These are phyloP conservation scores for Motacilla alba DNA, from an alignment of 2,113 vertebrate species.

Conservation along the genomic window DNA sequence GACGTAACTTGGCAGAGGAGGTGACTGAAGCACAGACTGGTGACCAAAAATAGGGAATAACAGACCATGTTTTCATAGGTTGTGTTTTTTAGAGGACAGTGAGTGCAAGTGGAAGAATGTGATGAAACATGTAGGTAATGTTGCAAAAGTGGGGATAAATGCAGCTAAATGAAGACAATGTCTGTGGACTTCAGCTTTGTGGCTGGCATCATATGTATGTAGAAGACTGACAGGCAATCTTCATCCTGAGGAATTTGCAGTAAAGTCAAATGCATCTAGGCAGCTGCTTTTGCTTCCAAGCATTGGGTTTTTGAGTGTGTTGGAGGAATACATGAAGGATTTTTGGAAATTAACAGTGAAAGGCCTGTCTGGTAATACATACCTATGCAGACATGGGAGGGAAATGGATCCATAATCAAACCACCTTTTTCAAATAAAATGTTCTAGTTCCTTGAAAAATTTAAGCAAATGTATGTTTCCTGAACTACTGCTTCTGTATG, in stretches of 20 bases:
- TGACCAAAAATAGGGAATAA: rapidly evolving
- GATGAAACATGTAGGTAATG: background rate
- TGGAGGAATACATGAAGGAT: background rate
- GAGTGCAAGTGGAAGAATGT: background rate
- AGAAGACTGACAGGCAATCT: background rate
- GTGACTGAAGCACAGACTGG: background rate
- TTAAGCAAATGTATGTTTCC: background rate
- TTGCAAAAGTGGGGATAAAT: background rate
- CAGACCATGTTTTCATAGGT: background rate
- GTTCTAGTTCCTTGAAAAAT: background rate
- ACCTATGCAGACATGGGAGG: background rate
- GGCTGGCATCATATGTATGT: background rate
- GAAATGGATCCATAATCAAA: background rate
- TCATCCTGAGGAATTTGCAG: background rate
- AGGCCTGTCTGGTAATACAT: background rate
- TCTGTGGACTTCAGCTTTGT: background rate
- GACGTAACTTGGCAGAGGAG: background rate
- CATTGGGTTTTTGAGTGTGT: background rate
- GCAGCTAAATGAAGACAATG: background rate
- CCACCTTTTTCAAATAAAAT: background rate
- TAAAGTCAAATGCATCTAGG: background rate
- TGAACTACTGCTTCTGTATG: background rate
- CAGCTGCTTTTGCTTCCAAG: background rate
- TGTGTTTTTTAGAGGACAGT: background rate
- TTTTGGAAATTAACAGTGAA: background rate